Conservation (phyloP, 1,140 invertebrate species). For the Phocides pigmalion region DNA sequence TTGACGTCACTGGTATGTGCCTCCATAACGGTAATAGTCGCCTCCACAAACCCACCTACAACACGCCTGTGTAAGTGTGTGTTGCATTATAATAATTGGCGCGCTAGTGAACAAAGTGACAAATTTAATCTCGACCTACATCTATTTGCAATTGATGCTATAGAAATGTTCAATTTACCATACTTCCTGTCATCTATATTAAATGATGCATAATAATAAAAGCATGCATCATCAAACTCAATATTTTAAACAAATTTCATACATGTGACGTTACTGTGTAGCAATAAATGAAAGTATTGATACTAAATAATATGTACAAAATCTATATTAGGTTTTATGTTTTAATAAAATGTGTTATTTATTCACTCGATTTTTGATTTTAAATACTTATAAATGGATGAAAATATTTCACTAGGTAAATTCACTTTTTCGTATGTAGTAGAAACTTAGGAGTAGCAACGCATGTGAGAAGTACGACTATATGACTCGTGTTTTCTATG, state of each 20-base stretch:
- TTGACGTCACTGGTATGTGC: constrained; percentile 82
- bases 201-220: constrained; percentile 13
- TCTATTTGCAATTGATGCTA: constrained; percentile 43
- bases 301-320: no score
- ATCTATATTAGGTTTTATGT: no score
- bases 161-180: constrained; percentile 26
- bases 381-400: no score
- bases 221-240: not conserved
- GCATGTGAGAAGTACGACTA: no score
- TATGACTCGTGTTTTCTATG: no score
- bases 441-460: no score
- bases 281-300: no score
- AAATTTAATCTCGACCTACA: constrained; percentile 66
- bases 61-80: constrained; percentile 47
- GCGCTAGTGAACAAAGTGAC: constrained; percentile 52
- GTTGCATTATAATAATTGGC: constrained; percentile 64
- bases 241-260: not conserved
- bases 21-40: constrained; percentile 80
- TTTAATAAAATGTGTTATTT: no score
- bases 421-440: no score
- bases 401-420: no score
- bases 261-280: no score
- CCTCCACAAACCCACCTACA: constrained; percentile 67
- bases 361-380: no score
- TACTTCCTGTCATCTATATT: constrained; percentile 39